phyloP scores from a whole-genome alignment of 2,113 vertebrate genomes.

The Pseudorectes ferrugineus region DNA sequence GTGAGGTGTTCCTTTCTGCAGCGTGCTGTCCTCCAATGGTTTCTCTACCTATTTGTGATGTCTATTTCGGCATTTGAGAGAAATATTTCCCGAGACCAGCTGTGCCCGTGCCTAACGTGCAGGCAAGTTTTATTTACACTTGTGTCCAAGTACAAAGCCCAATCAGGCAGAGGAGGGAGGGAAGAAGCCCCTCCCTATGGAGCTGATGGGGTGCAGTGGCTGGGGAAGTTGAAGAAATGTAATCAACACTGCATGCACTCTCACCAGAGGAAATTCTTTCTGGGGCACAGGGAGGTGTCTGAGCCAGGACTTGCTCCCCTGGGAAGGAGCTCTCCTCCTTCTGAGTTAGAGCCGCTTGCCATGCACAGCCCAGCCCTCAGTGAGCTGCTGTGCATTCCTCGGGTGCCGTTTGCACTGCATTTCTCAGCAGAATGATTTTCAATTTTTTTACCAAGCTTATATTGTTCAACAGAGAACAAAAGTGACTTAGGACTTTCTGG shows the following conservation, averaged over 20 bases:
- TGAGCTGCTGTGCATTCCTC: fast-evolving
- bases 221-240: not conserved
- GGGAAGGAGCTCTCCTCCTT: not conserved
- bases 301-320: not conserved
- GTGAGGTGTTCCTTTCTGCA: not conserved
- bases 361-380: fast-evolving
- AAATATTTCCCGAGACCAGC: not conserved
- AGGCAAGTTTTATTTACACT: not conserved
- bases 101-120: fast-evolving
- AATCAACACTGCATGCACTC: not conserved
- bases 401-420: not conserved
- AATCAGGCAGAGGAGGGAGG: fast-evolving
- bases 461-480: not conserved
- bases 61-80: not conserved
- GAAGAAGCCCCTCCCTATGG: fast-evolving
- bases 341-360: fast-evolving
- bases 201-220: not conserved
- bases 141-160: fast-evolving
- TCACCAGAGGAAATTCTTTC: not conserved
- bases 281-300: not conserved
- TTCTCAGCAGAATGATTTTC: not conserved
- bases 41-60: not conserved
- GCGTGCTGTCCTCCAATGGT: not conserved
- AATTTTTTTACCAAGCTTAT: not conserved
- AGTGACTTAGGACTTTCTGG: not conserved